These are phyloP conservation scores for Branchipolynoe longqiensis DNA, from an alignment of 2,888 invertebrate species.

Conservation along the genomic window DNA sequence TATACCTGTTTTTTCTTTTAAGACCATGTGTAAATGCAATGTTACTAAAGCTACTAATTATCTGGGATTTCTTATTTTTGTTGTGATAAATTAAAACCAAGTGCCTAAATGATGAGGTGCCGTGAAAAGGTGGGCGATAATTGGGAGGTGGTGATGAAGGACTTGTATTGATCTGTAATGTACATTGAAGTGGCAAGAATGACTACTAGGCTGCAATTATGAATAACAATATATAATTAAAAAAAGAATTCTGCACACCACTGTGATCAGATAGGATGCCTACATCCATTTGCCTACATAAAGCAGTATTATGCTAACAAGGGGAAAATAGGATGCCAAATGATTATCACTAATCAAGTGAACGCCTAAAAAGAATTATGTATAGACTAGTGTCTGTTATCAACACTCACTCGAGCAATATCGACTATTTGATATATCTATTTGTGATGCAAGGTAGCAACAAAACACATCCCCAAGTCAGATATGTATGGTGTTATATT, in stretches of 20 bases:
- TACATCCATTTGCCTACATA: not conserved
- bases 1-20: constrained; percentile 14
- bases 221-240: too few species aligned
- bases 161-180: too few species aligned
- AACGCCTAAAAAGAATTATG: not conserved
- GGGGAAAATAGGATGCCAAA: constrained; percentile 24
- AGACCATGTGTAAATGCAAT: constrained; percentile 19
- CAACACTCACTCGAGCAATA: not conserved
- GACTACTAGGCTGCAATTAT: too few species aligned
- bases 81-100: constrained; percentile 30
- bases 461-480: too few species aligned
- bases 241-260: too few species aligned
- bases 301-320: constrained; percentile 21
- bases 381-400: not conserved
- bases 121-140: not conserved
- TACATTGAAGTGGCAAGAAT: too few species aligned
- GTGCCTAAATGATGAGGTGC: constrained; percentile 37
- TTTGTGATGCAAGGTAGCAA: too few species aligned
- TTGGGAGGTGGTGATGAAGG: too few species aligned
- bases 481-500: too few species aligned
- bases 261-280: too few species aligned
- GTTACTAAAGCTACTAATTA: constrained; percentile 34
- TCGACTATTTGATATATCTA: too few species aligned
- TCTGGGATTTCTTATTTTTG: too few species aligned
- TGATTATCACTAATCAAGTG: not conserved